These are phyloP conservation scores for Drosophila meridionalis DNA, from an alignment of 2,888 invertebrate genomes.

Conservation along the genomic window DNA sequence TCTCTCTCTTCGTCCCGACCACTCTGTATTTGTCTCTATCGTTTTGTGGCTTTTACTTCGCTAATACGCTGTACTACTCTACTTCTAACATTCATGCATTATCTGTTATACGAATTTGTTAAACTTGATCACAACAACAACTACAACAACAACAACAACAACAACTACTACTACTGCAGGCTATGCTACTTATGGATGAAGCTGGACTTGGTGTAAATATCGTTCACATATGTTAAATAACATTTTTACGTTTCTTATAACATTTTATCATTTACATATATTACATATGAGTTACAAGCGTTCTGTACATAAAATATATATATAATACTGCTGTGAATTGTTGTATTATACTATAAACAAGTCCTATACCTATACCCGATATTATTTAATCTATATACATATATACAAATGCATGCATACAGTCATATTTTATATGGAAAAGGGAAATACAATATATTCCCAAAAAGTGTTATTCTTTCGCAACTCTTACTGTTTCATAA, in stretches of 20 bases:
- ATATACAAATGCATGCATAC: conserved; percentile 55
- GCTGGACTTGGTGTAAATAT: conserved; percentile 96
- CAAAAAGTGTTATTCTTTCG: conserved; percentile 6
- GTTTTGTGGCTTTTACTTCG: conserved; percentile 44
- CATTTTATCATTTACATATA: conserved; percentile 13
- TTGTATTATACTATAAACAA: conserved; percentile 28
- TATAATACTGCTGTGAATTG: conserved; percentile 25
- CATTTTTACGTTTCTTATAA: conserved; percentile 40
- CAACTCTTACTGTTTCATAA: conserved; percentile 1
- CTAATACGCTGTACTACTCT: conserved; percentile 52
- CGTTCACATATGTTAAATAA: conserved; percentile 74
- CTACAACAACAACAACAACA: conserved; percentile 47
- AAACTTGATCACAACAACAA: conserved; percentile 61
- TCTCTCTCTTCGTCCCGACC: conserved; percentile 35
- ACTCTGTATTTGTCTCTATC: conserved; percentile 39
- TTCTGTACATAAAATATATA: conserved; percentile 43
- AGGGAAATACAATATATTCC: conserved; percentile 17
- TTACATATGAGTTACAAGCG: conserved; percentile 29
- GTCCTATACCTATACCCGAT: conserved; percentile 2
- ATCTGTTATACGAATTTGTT: conserved; percentile 67
- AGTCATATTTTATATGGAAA: conserved; percentile 48
- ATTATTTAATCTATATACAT: conserved; percentile 17
- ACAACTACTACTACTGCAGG: conserved; percentile 86
- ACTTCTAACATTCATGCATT: conserved; percentile 70
- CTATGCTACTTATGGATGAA: conserved; percentile 96